These are phyloP conservation scores for Philopotamus ludificatus DNA, from an alignment of 1,140 invertebrate species.

Conservation along the genomic window DNA sequence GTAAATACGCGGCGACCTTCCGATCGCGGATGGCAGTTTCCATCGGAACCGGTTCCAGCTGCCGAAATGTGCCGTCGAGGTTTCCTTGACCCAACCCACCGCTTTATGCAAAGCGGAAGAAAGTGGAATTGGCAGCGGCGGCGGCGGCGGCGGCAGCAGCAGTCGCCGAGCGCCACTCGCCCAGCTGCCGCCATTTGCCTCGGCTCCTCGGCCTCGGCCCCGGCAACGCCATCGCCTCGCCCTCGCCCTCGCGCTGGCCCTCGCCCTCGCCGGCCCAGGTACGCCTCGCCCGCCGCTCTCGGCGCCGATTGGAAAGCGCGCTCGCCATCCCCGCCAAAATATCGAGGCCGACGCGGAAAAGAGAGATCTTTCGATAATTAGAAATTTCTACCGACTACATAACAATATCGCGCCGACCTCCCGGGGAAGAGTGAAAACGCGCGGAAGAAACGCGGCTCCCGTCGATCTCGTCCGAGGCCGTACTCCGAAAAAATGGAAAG, in stretches of 20 bases:
- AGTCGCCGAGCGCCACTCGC: no score
- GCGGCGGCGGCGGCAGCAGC: not conserved
- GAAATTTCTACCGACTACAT: not conserved
- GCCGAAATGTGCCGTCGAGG: not conserved
- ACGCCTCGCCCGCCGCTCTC: not conserved
- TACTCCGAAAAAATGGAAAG: not conserved
- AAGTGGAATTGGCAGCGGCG: conserved; percentile 21
- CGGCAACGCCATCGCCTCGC: not conserved
- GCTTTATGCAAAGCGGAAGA: conserved; percentile 38
- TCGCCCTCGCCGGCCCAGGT: not conserved
- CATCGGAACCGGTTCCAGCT: not conserved
- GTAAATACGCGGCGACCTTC: not conserved
- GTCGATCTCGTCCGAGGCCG: no score
- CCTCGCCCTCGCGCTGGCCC: not conserved
- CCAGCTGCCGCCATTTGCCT: no score
- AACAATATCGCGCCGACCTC: not conserved
- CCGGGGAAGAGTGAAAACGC: no score
- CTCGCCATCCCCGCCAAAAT: conserved; percentile 30
- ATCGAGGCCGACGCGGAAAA: conserved; percentile 30
- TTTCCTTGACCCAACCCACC: conserved; percentile 40
- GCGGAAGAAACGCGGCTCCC: no score
- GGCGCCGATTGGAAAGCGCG: conserved; percentile 2
- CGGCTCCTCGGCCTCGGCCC: not conserved
- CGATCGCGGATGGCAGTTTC: not conserved
- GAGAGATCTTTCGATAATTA: not conserved